These are phyloP conservation scores for Ictalurus furcatus DNA, from an alignment of 2,113 vertebrate species.

Conservation along the genomic window DNA sequence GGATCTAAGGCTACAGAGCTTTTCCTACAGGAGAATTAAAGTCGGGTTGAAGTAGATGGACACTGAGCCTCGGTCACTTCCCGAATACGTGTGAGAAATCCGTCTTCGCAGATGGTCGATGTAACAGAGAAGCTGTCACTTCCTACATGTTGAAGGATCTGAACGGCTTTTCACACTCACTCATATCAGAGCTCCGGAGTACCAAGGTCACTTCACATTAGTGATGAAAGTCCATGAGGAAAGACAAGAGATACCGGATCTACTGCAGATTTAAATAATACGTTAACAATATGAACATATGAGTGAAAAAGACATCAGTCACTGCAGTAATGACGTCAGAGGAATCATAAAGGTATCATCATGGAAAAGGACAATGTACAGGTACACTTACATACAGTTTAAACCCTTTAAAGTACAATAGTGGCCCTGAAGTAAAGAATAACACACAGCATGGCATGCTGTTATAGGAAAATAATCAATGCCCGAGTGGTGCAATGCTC, in stretches of 20 bases:
- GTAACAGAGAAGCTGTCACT: background rate
- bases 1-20: background rate
- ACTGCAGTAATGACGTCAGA: background rate
- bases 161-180: background rate
- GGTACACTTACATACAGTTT: background rate
- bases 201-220: background rate
- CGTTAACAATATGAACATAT: background rate
- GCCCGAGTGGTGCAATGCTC: background rate
- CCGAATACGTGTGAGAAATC: background rate
- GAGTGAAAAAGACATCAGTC: background rate
- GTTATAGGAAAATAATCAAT: background rate
- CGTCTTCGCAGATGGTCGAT: conserved; percentile 6
- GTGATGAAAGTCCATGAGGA: background rate
- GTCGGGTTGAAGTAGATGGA: background rate
- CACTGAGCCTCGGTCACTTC: background rate
- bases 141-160: conserved; percentile 36
- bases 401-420: background rate
- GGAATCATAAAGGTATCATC: background rate
- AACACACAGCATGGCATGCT: background rate
- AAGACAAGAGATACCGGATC: background rate
- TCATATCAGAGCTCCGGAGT: background rate
- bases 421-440: background rate
- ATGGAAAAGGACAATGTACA: background rate
- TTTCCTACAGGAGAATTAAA: background rate
- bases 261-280: background rate